A percentile compares a stretch with the other conserved stretches of the same genome.
Evolutionary conservation across 2,888 invertebrate species (phyloP).

Genomic region (Chaitophorus viminalis): DNA sequence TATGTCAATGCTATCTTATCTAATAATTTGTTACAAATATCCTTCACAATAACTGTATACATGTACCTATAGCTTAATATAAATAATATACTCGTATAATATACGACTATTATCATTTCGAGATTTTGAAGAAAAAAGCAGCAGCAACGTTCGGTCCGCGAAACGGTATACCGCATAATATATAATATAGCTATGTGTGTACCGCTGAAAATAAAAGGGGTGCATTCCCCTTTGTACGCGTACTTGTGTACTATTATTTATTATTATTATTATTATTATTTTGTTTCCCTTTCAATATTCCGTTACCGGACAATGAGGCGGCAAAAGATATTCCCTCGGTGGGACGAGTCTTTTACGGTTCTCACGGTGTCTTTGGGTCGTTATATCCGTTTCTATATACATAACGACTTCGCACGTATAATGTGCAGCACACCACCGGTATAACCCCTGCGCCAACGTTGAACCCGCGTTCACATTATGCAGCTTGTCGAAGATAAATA

Average conservation of each 20-base stretch:
- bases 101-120: not conserved
- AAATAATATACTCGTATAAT: too few relatives aligned
- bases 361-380: constrained; percentile 61
- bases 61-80: too few relatives aligned
- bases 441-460: constrained; percentile 35
- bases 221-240: constrained; percentile 33
- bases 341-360: constrained; percentile 53
- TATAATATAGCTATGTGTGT: too few relatives aligned
- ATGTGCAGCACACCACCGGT: constrained; percentile 12
- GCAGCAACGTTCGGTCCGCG: not conserved
- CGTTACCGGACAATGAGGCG: constrained; percentile 59
- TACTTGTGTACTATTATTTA: not conserved
- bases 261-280: constrained; percentile 25
- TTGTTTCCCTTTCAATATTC: constrained; percentile 50
- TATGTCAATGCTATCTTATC: too few relatives aligned
- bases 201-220: constrained; percentile 26
- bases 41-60: too few relatives aligned
- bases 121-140: not conserved
- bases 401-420: constrained; percentile 29
- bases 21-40: too few relatives aligned
- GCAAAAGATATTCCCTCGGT: constrained; percentile 39
- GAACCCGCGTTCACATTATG: constrained; percentile 51
- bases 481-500: constrained; percentile 9
- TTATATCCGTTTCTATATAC: constrained; percentile 50
- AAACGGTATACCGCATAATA: not conserved